Conservation (phyloP, 2,888 invertebrate species). For the Byasa hedistus region DNA sequence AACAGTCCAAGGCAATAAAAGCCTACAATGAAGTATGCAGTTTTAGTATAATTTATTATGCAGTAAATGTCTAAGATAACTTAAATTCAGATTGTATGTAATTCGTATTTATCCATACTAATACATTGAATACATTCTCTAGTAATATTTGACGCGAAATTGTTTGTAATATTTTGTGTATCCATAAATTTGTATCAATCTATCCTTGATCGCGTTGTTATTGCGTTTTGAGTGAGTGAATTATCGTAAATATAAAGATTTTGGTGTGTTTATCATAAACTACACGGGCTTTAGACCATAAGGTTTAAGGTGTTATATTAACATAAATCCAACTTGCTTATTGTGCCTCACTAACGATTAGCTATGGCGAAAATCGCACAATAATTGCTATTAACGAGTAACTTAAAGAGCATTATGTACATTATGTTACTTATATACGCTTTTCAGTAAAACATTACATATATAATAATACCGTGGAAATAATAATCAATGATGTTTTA, state of each 20-base stretch:
- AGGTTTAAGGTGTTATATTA: conserved; percentile 16
- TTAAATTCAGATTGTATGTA: not conserved
- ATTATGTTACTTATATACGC: too few species aligned
- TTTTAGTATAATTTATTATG: too few species aligned
- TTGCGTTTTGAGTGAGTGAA: conserved; percentile 11
- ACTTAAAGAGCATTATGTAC: too few species aligned
- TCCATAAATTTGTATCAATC: conserved; percentile 26
- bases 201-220: conserved; percentile 18
- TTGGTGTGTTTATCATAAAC: conserved; percentile 13
- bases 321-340: conserved; percentile 2
- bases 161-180: conserved; percentile 8
- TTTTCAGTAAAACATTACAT: too few species aligned
- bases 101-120: not conserved
- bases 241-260: conserved; percentile 30
- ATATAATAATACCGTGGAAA: too few species aligned
- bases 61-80: not conserved
- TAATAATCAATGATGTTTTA: too few species aligned
- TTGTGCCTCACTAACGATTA: too few species aligned
- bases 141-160: not conserved
- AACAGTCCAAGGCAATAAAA: too few species aligned
- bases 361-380: too few species aligned
- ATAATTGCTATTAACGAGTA: too few species aligned
- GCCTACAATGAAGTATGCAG: too few species aligned
- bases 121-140: not conserved
- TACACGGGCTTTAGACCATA: conserved; percentile 8